Evolutionary conservation across 2,797 vertebrate species (phyloP).

Genomic region (Alfaro cultratus): DNA sequence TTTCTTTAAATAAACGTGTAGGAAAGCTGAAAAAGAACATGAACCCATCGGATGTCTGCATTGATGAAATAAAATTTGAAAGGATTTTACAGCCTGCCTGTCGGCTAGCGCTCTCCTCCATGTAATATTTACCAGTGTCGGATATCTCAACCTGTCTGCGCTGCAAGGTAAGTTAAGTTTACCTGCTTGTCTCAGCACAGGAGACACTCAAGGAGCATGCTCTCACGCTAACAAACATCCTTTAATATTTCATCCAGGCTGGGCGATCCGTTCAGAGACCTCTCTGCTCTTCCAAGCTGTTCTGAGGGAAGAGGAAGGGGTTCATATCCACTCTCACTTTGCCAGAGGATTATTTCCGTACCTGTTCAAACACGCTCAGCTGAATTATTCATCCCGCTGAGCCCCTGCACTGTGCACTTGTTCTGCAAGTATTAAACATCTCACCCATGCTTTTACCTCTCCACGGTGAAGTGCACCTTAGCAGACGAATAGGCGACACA

Average conservation of each 20-base stretch:
- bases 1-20: neutral
- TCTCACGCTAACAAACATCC: conserved; percentile 79
- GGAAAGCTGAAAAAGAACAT: neutral
- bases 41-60: conserved; percentile 24
- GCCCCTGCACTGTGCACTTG: conserved; percentile 46
- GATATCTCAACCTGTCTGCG: conserved; percentile 78
- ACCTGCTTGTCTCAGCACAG: conserved; percentile 71
- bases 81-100: conserved; percentile 39
- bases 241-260: conserved; percentile 86
- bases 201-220: conserved; percentile 42
- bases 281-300: conserved; percentile 64
- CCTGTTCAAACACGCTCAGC: conserved; percentile 90
- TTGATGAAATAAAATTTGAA: conserved; percentile 15
- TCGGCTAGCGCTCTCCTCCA: conserved; percentile 63
- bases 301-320: conserved; percentile 30
- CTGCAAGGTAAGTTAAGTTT: conserved; percentile 52
- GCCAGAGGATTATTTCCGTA: conserved; percentile 88
- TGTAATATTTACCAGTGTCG: conserved; percentile 79
- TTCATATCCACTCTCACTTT: conserved; percentile 73
- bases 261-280: conserved; percentile 81
- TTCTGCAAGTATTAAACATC: conserved; percentile 55
- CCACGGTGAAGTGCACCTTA: conserved; percentile 75
- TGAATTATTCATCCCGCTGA: conserved; percentile 90
- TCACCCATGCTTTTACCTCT: conserved; percentile 80
- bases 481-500: conserved; percentile 49